Conservation (phyloP, 2,888 invertebrate genomes). For the Phytoseiulus persimilis region DNA sequence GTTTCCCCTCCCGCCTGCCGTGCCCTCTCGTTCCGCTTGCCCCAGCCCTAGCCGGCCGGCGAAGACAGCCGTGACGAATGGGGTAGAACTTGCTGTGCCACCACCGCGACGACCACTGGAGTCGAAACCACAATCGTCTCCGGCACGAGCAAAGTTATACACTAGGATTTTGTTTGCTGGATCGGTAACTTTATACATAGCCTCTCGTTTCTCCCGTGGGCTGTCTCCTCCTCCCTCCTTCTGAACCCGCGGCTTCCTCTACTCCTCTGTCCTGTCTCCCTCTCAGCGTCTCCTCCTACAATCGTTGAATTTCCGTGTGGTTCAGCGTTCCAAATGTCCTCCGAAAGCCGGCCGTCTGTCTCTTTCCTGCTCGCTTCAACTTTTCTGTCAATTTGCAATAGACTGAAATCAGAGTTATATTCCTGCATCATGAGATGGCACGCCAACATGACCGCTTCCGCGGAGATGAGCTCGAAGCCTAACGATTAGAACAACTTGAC, state of each 20-base stretch:
- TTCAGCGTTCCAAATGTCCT: not conserved
- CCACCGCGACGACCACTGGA: not conserved
- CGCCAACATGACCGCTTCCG: too few species aligned
- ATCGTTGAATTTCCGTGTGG: not conserved
- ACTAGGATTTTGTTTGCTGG: not conserved
- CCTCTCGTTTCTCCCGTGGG: not conserved
- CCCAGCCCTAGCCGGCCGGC: not conserved
- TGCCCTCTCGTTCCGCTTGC: too few species aligned
- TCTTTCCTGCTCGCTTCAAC: too few species aligned
- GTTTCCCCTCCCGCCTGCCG: not conserved
- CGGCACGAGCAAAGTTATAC: not conserved
- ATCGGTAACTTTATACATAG: not conserved
- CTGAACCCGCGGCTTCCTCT: not conserved
- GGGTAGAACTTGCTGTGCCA: not conserved
- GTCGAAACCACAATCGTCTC: not conserved
- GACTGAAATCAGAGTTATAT: too few species aligned
- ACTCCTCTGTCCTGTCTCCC: not conserved
- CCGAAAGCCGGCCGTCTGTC: not conserved
- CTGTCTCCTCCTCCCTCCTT: not conserved
- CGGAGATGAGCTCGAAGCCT: too few species aligned
- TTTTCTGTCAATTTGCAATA: too few species aligned
- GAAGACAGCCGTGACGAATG: constrained; percentile 5
- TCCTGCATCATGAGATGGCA: too few species aligned
- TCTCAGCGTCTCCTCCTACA: not conserved
- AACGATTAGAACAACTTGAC: too few species aligned